phyloP scores from a whole-genome alignment of 1,140 invertebrate species.

The Drosophila littoralis region DNA sequence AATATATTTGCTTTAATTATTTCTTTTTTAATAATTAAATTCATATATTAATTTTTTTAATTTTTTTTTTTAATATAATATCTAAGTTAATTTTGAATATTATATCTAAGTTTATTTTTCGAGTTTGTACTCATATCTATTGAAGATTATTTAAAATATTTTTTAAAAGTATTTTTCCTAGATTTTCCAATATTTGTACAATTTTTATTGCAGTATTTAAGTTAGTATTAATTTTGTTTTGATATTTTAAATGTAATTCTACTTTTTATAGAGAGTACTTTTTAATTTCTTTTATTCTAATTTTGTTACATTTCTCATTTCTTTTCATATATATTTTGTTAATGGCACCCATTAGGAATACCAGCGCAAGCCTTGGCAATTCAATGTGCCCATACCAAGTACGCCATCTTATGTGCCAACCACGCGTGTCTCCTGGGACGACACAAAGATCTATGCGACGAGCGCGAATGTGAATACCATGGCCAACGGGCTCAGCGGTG shows the following conservation, averaged over 20 bases:
- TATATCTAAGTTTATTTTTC: too few relatives aligned
- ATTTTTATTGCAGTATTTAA: too few relatives aligned
- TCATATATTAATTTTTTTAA: constrained; percentile 15
- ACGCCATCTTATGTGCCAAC: constrained; percentile 83
- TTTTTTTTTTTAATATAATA: background rate
- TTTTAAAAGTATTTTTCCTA: too few relatives aligned
- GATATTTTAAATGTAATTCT: background rate
- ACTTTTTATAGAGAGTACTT: background rate
- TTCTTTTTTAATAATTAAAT: background rate
- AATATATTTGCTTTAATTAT: constrained; percentile 7
- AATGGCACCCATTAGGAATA: constrained; percentile 53
- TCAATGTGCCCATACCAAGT: constrained; percentile 74
- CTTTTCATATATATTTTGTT: constrained; percentile 24
- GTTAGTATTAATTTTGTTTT: background rate
- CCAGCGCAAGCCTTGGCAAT: constrained; percentile 75
- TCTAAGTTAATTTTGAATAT: background rate
- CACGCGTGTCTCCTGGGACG: constrained; percentile 81
- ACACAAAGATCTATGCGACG: constrained; percentile 78
- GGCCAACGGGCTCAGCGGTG: constrained; percentile 42
- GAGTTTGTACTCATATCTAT: too few relatives aligned
- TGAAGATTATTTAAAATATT: too few relatives aligned
- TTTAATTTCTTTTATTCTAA: constrained; percentile 10
- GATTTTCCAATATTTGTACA: too few relatives aligned
- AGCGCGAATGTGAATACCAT: constrained; percentile 28
- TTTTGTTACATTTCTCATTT: constrained; percentile 30